phyloP scores from a whole-genome alignment of 2,888 invertebrate species.

The Clanis bilineata region DNA sequence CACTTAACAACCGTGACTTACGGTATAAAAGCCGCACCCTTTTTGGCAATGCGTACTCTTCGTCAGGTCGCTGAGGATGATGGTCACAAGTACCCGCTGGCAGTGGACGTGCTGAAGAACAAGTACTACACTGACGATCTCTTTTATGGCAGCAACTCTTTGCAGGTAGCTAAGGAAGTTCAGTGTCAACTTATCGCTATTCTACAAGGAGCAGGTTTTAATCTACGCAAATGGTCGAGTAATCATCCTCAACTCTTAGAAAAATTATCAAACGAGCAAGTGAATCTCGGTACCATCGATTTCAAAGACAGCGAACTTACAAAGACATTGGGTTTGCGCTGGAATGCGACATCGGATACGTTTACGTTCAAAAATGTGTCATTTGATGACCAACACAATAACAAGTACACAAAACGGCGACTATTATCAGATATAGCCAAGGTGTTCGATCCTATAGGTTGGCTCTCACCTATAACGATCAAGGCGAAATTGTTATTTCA shows the following conservation, averaged over 20 bases:
- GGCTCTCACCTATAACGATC: no score
- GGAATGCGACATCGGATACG: not conserved
- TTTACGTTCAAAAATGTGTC: no score
- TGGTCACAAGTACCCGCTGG: not conserved
- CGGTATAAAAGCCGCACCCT: no score
- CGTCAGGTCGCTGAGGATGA: not conserved
- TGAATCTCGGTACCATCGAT: no score
- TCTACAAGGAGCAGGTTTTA: not conserved
- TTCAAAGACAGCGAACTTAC: not conserved
- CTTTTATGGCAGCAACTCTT: not conserved
- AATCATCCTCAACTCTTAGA: not conserved
- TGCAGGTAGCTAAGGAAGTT: not conserved
- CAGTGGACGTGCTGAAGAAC: not conserved
- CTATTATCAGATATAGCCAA: no score
- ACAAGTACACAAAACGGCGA: no score
- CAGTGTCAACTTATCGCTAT: not conserved
- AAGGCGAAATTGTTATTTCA: no score
- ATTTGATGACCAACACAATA: no score
- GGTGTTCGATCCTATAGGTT: no score
- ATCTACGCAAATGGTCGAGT: not conserved
- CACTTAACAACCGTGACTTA: no score
- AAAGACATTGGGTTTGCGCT: not conserved
- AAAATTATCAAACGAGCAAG: not conserved
- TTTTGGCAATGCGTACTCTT: not conserved
- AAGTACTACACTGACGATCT: not conserved